Base-by-base conservation (phyloP, 2,797 vertebrate species). In the Bradypus variegatus region DNA sequence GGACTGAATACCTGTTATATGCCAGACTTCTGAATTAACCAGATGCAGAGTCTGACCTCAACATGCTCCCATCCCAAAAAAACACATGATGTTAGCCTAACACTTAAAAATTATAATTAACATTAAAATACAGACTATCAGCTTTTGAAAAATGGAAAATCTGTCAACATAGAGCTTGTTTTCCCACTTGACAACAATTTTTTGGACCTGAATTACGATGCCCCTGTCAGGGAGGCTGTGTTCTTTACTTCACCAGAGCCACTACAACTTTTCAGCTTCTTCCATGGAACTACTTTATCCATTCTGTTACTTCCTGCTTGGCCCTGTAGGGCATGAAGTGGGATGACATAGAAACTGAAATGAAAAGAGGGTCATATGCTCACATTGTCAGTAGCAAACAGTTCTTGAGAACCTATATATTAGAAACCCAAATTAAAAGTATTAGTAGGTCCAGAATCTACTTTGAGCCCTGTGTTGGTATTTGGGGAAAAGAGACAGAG, bases 91-190 rank as follows among this genome's bases (percentile, higher is more conserved):
- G 55, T 88, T 92, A 64, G 31, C n/a, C 88, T 91, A 85, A 90
- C 12, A 50, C 77, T 86, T 91, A 77, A 36, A 81, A 93, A 90
- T 79, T 78, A 64, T 76, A 65, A 88, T 89, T 91, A 85, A 90
- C 75, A 73, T 79, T 78, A 90, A 84, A 70, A 89, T 69, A 58
- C 36, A 87, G 23, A 69, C 88, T 89, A 77, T 80, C 23, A 38
- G 33, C 69, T 91, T 93, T 95, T 92, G n/a, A 78, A 88, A 87
- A 94, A 16, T 38, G 27, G 31, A 81, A 19, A 80, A 36, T n/a
- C 62, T 86, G 6, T 90, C 25, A 70, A 75, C 82, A 72, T 45
- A 36, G 38, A 95, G 33, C 13, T 95, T 90, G n/a, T 62, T 81
- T 86, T 92, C 33, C 80, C 64, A 82, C 82, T 86, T 83, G 58